Conservation (phyloP, 37 sponge, comb jelly and placozoan genomes). For the Chondrilla cf. caribensis region DNA sequence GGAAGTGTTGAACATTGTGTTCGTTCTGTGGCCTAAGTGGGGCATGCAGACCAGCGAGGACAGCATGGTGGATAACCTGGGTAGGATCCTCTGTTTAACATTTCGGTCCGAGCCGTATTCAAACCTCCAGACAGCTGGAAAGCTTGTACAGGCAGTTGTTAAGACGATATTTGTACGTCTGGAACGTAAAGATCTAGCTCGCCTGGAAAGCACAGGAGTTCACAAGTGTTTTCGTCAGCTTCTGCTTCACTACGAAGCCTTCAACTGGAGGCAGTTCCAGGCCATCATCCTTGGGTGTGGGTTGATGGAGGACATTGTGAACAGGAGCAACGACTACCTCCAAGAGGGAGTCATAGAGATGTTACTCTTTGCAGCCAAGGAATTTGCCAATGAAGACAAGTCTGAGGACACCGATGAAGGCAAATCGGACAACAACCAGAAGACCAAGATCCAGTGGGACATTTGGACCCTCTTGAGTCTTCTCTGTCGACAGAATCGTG, state of each 20-base stretch:
- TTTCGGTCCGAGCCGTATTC: background rate
- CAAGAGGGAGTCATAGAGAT: conserved; percentile 12
- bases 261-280: conserved; percentile 7
- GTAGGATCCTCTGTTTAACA: background rate
- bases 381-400: background rate
- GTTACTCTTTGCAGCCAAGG: conserved; percentile 16
- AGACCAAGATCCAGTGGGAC: conserved; percentile 3
- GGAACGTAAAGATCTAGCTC: background rate
- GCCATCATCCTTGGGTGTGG: conserved; percentile 14
- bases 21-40: conserved; percentile 19
- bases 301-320: conserved; percentile 17
- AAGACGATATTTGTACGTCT: background rate
- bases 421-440: background rate
- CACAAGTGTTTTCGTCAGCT: conserved; percentile 6
- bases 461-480: conserved; percentile 21
- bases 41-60: background rate
- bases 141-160: conserved; percentile 2
- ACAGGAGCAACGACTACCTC: conserved; percentile 7
- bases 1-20: background rate
- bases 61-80: background rate
- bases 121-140: background rate
- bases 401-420: background rate
- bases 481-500: conserved; percentile 9
- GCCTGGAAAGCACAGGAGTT: background rate
- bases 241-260: conserved; percentile 5